These are phyloP conservation scores for Lypha dubia DNA, from an alignment of 2,888 invertebrate genomes.

Conservation along the genomic window DNA sequence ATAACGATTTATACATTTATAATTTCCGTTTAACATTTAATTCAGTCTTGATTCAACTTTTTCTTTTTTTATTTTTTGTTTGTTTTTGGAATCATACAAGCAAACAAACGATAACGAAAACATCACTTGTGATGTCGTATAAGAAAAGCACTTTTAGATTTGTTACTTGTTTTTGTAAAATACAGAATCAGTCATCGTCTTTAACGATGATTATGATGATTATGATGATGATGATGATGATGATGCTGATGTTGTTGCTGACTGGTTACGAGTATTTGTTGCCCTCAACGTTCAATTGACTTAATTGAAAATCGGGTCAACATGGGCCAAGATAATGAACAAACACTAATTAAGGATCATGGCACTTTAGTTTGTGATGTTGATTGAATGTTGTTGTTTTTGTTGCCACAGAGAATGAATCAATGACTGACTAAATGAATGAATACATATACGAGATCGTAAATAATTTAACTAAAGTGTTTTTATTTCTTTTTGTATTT, in stretches of 20 bases:
- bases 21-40: slow-evolving; percentile 69
- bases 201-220: slow-evolving; percentile 29
- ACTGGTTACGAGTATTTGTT: slow-evolving; percentile 68
- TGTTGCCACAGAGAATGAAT: slow-evolving; percentile 51
- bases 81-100: slow-evolving; percentile 50
- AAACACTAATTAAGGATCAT: slow-evolving; percentile 82
- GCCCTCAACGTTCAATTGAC: slow-evolving; percentile 80
- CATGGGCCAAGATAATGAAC: slow-evolving; percentile 83
- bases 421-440: slow-evolving; percentile 50
- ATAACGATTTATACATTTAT: slow-evolving; percentile 44
- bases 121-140: slow-evolving; percentile 10
- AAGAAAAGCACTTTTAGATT: background rate
- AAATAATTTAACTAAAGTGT: slow-evolving; percentile 59
- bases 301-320: slow-evolving; percentile 84
- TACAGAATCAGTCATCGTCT: slow-evolving; percentile 53
- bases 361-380: slow-evolving; percentile 70
- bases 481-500: slow-evolving; percentile 29
- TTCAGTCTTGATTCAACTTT: slow-evolving; percentile 70
- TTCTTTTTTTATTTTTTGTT: too few species aligned
- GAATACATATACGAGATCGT: slow-evolving; percentile 21
- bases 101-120: slow-evolving; percentile 40
- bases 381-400: slow-evolving; percentile 36
- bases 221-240: slow-evolving; percentile 32
- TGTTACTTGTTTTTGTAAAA: slow-evolving; percentile 5
- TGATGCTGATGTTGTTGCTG: slow-evolving; percentile 36